Conservation (phyloP, 2,113 vertebrate genomes). For the Ovibos moschatus region DNA sequence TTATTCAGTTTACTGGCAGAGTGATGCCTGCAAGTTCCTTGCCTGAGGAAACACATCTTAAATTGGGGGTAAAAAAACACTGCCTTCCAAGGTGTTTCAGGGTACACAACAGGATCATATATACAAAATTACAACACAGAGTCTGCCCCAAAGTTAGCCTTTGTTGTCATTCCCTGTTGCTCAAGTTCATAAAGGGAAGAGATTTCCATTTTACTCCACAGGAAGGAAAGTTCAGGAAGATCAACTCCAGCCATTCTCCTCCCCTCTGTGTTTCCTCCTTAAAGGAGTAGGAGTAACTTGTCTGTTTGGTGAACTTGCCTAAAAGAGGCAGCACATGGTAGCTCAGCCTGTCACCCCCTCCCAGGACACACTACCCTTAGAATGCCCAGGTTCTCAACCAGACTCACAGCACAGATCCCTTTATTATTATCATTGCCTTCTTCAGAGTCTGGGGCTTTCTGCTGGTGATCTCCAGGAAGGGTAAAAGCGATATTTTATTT, state of each 20-base stretch:
- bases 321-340: background rate
- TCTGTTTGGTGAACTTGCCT: background rate
- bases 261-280: fast-evolving
- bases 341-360: background rate
- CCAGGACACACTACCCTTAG: background rate
- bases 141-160: background rate
- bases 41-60: background rate
- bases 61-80: too few relatives aligned
- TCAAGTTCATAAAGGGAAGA: background rate
- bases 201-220: background rate
- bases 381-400: background rate
- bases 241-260: background rate
- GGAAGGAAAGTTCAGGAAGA: background rate
- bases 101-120: fast-evolving
- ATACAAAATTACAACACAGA: background rate
- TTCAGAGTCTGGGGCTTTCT: fast-evolving
- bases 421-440: background rate
- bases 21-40: background rate
- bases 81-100: fast-evolving
- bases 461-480: background rate
- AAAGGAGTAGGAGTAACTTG: background rate
- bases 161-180: background rate
- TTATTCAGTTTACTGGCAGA: background rate
- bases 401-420: background rate
- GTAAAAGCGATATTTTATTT: background rate